Evolutionary conservation across 2,113 vertebrate species (phyloP).

Genomic region (Pygoscelis antarcticus): DNA sequence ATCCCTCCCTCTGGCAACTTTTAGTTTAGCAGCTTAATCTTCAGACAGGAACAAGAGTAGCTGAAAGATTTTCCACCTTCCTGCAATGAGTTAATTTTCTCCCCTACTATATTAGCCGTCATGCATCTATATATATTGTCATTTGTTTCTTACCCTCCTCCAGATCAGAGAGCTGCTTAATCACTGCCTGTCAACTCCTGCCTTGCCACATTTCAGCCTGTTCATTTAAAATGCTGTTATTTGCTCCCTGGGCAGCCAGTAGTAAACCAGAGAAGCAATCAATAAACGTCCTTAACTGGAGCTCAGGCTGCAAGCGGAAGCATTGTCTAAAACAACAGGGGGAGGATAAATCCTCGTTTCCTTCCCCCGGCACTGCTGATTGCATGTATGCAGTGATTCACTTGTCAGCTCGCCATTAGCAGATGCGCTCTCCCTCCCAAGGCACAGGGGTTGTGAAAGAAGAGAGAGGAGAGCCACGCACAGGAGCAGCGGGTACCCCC

Average conservation of each 20-base stretch:
- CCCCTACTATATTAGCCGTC: neutral
- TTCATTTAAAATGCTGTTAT: conserved; percentile 40
- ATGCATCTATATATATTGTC: conserved; percentile 5
- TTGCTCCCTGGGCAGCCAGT: conserved; percentile 35
- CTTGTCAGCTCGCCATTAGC: conserved; percentile 20
- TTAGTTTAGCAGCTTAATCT: conserved; percentile 2
- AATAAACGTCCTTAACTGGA: conserved; percentile 17
- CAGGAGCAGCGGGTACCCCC: accelerated
- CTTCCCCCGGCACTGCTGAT: neutral
- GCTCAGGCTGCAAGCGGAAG: conserved; percentile 20
- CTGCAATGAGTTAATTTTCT: conserved; percentile 34
- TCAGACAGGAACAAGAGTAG: neutral
- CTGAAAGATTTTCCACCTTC: neutral
- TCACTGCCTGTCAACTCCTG: conserved; percentile 36
- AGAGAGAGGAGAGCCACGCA: neutral
- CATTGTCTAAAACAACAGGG: conserved; percentile 13
- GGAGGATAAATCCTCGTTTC: conserved; percentile 6
- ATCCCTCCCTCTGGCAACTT: neutral
- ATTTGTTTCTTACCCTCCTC: conserved; percentile 43
- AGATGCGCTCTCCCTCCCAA: neutral
- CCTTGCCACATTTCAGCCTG: conserved; percentile 31
- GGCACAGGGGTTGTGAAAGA: neutral
- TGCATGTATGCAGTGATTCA: conserved; percentile 16
- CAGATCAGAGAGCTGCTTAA: conserved; percentile 49
- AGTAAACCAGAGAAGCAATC: conserved; percentile 37